Evolutionary conservation across 2,113 vertebrate species (phyloP), one percentile per base, ranked within the genome.

Genomic region (Sinosuthora webbiana): DNA sequence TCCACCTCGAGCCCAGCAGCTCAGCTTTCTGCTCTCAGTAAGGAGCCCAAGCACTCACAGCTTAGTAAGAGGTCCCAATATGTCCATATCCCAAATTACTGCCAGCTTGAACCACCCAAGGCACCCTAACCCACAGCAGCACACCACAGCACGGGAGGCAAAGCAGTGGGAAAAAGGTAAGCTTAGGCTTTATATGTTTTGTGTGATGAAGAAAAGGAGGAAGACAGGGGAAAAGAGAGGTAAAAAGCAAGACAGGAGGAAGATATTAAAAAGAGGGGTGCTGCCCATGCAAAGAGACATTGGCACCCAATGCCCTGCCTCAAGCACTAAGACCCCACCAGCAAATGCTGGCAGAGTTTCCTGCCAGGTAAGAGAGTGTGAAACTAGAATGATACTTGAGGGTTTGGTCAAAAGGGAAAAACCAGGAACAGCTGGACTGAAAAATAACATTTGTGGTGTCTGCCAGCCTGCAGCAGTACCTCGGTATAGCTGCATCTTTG

Each of bases 171-270:
- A 4, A 44, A 77, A 53, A 37, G 22, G 13, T 15, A 83, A 87
- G 12, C n/a, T 52, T 24, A 55, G 20, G 56, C 44, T 89, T 83
- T 22, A 24, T 12, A 23, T 7, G 55, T 49, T 41, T 45, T 50
- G 11, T 27, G 15, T 56, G 49, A 71, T 15, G 35, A 92, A 33
- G 13, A 68, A 86, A 80, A 13, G 4, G 22, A 76, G 13, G 13
- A 50, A 76, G 25, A 63, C 0, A 0, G 10, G 27, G 15, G 2
- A 31, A 76, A 31, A 56, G 2, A 67, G 18, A 60, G 17, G 20
- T 42, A 39, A 82, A 90, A 83, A 37, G 39, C 59, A 90, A 60
- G 35, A 71, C 70, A 63, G 17, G 11, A 87, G 8, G 4, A 62
- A 62, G 20, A 49, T 0, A 49, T 13, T 39, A 55, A 78, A 56